These are phyloP conservation scores for Lathamus discolor DNA, from an alignment of 2,113 vertebrate species.

Conservation along the genomic window DNA sequence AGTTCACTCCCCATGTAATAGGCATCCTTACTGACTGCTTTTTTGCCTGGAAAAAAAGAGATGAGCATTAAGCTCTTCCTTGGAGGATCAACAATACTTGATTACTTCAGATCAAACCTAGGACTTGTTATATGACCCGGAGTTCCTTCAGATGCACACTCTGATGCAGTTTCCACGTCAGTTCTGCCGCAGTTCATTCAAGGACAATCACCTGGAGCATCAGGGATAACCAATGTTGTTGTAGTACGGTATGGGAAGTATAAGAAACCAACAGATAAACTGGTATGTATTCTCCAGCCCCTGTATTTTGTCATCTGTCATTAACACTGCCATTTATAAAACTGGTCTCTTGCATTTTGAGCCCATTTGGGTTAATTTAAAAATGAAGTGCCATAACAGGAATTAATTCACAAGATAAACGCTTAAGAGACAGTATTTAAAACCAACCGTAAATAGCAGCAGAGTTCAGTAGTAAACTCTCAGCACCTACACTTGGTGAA, in stretches of 20 bases:
- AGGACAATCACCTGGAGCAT: background rate
- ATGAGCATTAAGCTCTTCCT: background rate
- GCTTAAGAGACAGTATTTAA: background rate
- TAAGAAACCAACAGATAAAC: background rate
- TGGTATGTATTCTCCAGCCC: background rate
- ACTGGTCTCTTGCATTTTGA: background rate
- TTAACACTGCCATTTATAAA: background rate
- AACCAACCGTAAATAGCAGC: background rate
- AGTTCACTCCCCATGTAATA: background rate
- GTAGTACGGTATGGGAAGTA: background rate
- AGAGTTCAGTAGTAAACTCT: background rate
- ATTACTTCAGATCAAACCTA: background rate
- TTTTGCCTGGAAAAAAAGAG: background rate
- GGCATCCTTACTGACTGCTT: background rate
- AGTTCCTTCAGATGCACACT: background rate
- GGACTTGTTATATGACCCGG: background rate
- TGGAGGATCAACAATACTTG: background rate
- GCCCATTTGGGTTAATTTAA: background rate
- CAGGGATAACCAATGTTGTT: background rate
- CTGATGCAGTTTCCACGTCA: background rate
- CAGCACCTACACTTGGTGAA: background rate
- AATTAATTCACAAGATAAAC: background rate
- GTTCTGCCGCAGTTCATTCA: background rate
- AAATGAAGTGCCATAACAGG: background rate
- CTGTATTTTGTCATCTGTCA: background rate